Percentiles rank a stretch among this genome's conserved stretches.
Conservation (phyloP, 2,113 vertebrate species). For the Epinephelus cyanopodus region DNA sequence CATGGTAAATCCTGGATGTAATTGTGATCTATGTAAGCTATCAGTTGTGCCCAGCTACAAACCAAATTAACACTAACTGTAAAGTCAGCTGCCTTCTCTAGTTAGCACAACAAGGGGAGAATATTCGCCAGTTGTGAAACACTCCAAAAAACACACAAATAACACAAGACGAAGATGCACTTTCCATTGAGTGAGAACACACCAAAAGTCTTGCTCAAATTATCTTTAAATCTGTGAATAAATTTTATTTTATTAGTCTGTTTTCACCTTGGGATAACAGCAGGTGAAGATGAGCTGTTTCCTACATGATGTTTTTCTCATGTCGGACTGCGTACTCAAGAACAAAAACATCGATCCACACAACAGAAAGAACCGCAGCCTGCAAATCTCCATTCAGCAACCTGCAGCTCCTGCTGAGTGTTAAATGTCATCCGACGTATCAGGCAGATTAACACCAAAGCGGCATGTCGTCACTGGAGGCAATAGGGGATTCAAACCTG, state of each 20-base stretch:
- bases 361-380: background rate
- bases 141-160: no score
- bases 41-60: no score
- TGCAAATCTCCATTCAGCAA: background rate
- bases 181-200: no score
- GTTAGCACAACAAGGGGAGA: no score
- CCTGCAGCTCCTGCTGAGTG: background rate
- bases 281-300: background rate
- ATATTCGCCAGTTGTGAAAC: no score
- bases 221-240: background rate
- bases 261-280: background rate
- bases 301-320: background rate
- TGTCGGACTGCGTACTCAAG: background rate
- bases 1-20: no score
- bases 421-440: conserved; percentile 60
- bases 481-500: conserved; percentile 37
- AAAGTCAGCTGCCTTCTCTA: no score
- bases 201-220: background rate
- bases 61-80: no score
- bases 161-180: no score
- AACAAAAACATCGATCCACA: background rate
- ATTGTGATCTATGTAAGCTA: no score
- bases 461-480: conserved; percentile 36
- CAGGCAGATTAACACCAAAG: conserved; percentile 55
- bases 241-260: background rate